Evolutionary conservation across 2,888 invertebrate species (phyloP).

Genomic region (Deilephila porcellus): DNA sequence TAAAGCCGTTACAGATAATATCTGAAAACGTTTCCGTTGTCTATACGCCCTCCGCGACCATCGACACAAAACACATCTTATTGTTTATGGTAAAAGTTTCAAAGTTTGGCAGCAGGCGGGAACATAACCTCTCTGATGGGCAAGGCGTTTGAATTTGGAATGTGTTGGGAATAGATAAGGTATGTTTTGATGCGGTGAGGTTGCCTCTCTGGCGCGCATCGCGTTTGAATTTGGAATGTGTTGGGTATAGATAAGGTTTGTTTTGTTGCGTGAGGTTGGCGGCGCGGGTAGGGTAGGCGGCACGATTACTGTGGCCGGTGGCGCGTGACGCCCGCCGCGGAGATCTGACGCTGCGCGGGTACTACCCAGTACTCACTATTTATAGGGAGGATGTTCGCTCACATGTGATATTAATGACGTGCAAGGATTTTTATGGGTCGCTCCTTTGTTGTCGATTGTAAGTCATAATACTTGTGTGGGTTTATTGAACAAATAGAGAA

Average conservation of each 20-base stretch:
- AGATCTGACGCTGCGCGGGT: slow-evolving; percentile 70
- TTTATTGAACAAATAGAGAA: slow-evolving; percentile 21
- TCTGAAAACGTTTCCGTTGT: slow-evolving; percentile 67
- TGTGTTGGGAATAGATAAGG: slow-evolving; percentile 15
- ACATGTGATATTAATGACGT: slow-evolving; percentile 34
- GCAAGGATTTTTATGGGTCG: slow-evolving; percentile 33
- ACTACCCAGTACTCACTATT: slow-evolving; percentile 56
- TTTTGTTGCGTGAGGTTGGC: slow-evolving; percentile 17
- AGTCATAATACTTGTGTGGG: slow-evolving; percentile 19
- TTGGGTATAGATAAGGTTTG: slow-evolving; percentile 13
- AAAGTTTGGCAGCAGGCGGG: slow-evolving; percentile 34
- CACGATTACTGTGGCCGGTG: slow-evolving; percentile 70
- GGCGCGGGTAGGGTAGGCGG: slow-evolving; percentile 66
- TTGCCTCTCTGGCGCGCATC: slow-evolving; percentile 3
- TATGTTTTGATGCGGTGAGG: neutral
- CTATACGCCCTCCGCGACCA: slow-evolving; percentile 58
- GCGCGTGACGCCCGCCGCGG: slow-evolving; percentile 80
- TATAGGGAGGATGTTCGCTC: slow-evolving; percentile 52
- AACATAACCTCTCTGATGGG: neutral
- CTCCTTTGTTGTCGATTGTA: slow-evolving; percentile 28
- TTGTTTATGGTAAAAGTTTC: slow-evolving; percentile 15
- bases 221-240: slow-evolving; percentile 8
- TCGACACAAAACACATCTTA: slow-evolving; percentile 39
- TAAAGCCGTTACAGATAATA: slow-evolving; percentile 66
- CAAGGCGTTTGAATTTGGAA: neutral